These are phyloP conservation scores for Xestia xanthographa DNA, from an alignment of 2,888 invertebrate species.

Conservation along the genomic window DNA sequence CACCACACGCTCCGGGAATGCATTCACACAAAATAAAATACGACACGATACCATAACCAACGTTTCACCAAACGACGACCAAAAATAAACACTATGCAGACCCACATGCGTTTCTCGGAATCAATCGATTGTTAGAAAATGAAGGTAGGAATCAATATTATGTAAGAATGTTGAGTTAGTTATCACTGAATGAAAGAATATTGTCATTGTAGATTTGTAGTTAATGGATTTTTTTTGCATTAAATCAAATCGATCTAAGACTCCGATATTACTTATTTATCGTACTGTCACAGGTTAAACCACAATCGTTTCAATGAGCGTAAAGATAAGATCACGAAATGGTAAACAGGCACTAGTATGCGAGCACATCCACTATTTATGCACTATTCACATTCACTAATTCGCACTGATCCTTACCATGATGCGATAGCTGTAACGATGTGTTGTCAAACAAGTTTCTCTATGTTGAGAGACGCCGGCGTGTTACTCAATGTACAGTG, in stretches of 20 bases:
- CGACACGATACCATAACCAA: constrained; percentile 33
- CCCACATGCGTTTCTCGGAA: constrained; percentile 44
- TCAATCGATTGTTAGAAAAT: constrained; percentile 52
- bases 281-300: constrained; percentile 40
- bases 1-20: constrained; percentile 59
- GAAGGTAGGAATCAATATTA: constrained; percentile 64
- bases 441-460: constrained; percentile 77
- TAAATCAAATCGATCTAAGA: constrained; percentile 41
- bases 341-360: constrained; percentile 73
- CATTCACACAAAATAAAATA: constrained; percentile 47
- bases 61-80: constrained; percentile 22
- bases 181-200: constrained; percentile 46
- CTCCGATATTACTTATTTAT: constrained; percentile 40
- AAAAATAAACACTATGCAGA: constrained; percentile 45
- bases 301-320: constrained; percentile 41
- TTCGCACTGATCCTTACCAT: constrained; percentile 86
- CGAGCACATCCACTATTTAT: constrained; percentile 74
- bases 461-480: constrained; percentile 69
- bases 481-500: constrained; percentile 68
- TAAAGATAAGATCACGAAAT: constrained; percentile 59
- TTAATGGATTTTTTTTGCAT: constrained; percentile 45
- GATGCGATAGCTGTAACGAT: constrained; percentile 73
- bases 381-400: constrained; percentile 82
- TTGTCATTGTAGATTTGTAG: constrained; percentile 34
- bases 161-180: constrained; percentile 59